phyloP scores from a whole-genome alignment of 2,888 invertebrate species.

The Drosophila rellima region DNA sequence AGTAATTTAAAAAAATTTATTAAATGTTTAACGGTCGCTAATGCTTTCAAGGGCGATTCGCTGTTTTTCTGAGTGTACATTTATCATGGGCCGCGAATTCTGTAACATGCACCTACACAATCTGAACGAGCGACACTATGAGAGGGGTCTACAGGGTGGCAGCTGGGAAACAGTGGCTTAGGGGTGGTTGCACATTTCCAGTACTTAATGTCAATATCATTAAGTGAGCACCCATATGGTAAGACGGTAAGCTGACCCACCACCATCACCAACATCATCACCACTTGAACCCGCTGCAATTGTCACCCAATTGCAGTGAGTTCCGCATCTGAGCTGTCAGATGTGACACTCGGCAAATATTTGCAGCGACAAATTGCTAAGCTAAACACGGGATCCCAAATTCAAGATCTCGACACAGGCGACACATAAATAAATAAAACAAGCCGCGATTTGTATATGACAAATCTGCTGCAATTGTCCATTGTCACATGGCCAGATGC shows the following conservation, averaged over 20 bases:
- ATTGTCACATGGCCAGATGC: constrained; percentile 17
- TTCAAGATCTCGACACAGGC: neutral
- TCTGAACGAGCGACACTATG: neutral
- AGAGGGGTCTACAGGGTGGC: constrained; percentile 1
- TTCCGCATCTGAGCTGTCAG: constrained; percentile 27
- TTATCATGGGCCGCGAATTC: constrained; percentile 57
- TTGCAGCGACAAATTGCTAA: constrained; percentile 72
- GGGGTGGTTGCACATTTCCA: constrained; percentile 65
- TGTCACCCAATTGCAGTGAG: constrained; percentile 63
- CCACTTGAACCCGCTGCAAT: constrained; percentile 68
- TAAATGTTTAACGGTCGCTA: too few relatives aligned
- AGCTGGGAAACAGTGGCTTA: constrained; percentile 33
- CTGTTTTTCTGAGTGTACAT: constrained; percentile 24
- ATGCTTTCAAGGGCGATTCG: too few relatives aligned
- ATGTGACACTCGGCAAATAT: constrained; percentile 66
- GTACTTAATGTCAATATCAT: constrained; percentile 79
- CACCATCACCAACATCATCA: constrained; percentile 9
- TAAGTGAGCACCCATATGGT: constrained; percentile 68
- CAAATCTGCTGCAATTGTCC: constrained; percentile 66
- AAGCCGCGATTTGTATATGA: constrained; percentile 51
- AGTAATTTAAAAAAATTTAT: too few relatives aligned
- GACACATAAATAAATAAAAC: constrained; percentile 64
- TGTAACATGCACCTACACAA: constrained; percentile 53
- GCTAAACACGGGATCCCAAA: constrained; percentile 58
- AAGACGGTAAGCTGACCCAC: constrained; percentile 20